phyloP scores from a whole-genome alignment of 2,113 vertebrate genomes.

The Pseudopodoces humilis region DNA sequence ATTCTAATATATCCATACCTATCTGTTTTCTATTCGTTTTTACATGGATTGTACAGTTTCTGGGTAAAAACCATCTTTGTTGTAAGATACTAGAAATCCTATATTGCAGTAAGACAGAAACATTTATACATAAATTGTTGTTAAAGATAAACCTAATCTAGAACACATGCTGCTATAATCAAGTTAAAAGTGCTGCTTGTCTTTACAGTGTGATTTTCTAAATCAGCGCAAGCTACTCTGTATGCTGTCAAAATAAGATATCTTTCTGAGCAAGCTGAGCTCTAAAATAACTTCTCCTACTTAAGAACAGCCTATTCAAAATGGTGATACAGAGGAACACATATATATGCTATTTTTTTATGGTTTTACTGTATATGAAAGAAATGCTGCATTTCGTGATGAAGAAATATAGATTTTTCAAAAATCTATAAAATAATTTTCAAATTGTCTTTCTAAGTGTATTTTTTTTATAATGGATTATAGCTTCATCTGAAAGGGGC shows the following conservation, averaged over 20 bases:
- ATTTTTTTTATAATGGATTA: neutral
- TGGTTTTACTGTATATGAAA: neutral
- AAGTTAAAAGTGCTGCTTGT: neutral
- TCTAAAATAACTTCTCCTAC: neutral
- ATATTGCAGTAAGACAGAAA: neutral
- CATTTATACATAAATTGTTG: neutral
- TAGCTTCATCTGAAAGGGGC: neutral
- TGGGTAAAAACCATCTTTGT: neutral
- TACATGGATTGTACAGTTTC: neutral
- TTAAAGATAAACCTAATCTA: neutral
- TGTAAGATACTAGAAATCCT: neutral
- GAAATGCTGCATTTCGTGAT: neutral
- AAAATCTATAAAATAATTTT: neutral
- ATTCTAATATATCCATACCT: neutral
- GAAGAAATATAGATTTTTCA: neutral
- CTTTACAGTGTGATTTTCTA: neutral
- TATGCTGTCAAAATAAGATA: neutral
- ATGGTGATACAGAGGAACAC: neutral
- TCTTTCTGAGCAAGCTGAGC: neutral
- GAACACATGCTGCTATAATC: neutral
- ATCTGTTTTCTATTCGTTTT: neutral
- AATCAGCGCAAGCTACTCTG: neutral
- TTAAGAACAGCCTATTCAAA: neutral
- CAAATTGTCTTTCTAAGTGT: neutral
- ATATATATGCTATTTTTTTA: neutral